These are phyloP conservation scores for Pterocles burchelli DNA, from an alignment of 2,113 vertebrate species.

Conservation along the genomic window DNA sequence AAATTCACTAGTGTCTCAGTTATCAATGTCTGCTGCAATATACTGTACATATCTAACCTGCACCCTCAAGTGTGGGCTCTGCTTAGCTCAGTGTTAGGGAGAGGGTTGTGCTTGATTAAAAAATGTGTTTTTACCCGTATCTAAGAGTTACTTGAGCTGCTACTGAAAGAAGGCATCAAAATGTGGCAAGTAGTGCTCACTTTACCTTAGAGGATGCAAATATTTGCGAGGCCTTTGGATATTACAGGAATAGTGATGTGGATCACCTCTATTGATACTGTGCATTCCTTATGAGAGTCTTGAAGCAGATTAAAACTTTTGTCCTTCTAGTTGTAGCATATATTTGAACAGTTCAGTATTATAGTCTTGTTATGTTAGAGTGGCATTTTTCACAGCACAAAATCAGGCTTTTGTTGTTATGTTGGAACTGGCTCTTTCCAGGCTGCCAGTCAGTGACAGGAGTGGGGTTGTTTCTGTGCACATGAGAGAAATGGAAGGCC, in stretches of 20 bases:
- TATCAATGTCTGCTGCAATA: background rate
- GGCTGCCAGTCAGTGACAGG: conserved; percentile 28
- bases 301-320: background rate
- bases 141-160: background rate
- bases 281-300: background rate
- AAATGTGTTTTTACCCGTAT: background rate
- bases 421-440: conserved; percentile 52
- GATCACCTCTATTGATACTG: background rate
- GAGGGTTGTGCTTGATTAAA: background rate
- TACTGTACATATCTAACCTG: background rate
- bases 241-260: background rate
- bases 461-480: background rate
- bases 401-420: background rate
- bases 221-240: background rate
- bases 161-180: background rate
- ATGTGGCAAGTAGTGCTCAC: background rate
- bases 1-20: background rate
- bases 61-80: background rate
- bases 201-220: background rate
- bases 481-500: conserved; percentile 19
- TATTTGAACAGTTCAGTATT: conserved; percentile 15
- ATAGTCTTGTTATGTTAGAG: background rate
- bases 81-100: background rate
- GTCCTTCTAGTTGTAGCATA: background rate
- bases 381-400: conserved; percentile 13